Percentiles rank a stretch among this genome's conserved stretches.
Conservation (phyloP, 2,888 invertebrate species). For the Drosophila niveifrons region DNA sequence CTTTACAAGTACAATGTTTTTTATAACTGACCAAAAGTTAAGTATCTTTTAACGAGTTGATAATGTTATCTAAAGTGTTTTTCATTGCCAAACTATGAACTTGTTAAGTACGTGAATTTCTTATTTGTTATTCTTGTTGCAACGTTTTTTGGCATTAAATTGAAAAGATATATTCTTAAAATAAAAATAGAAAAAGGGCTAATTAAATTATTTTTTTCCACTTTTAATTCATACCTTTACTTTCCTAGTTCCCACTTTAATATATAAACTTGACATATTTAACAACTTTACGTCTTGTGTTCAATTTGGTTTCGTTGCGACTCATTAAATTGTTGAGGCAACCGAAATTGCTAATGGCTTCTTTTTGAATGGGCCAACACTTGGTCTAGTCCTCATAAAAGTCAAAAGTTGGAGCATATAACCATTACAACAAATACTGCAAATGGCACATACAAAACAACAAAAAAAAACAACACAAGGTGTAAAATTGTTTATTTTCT, state of each 20-base stretch:
- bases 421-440: constrained; percentile 34
- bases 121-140: too few relatives aligned
- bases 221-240: background rate
- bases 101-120: too few relatives aligned
- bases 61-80: too few relatives aligned
- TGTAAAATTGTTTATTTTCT: constrained; percentile 61
- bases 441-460: constrained; percentile 27
- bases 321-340: constrained; percentile 50
- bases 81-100: too few relatives aligned
- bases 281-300: background rate
- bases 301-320: constrained; percentile 19
- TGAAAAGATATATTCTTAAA: too few relatives aligned
- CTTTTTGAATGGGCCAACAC: constrained; percentile 3
- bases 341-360: constrained; percentile 15
- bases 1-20: too few relatives aligned
- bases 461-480: constrained; percentile 31
- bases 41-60: too few relatives aligned
- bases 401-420: constrained; percentile 64
- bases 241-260: background rate
- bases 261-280: constrained; percentile 9
- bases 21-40: too few relatives aligned
- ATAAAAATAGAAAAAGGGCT: too few relatives aligned
- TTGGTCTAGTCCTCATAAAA: constrained; percentile 57
- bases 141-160: too few relatives aligned
- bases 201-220: too few relatives aligned